Base-by-base conservation (phyloP, 92 coral and sea anemone genomes). In the Phenganax marumi region DNA sequence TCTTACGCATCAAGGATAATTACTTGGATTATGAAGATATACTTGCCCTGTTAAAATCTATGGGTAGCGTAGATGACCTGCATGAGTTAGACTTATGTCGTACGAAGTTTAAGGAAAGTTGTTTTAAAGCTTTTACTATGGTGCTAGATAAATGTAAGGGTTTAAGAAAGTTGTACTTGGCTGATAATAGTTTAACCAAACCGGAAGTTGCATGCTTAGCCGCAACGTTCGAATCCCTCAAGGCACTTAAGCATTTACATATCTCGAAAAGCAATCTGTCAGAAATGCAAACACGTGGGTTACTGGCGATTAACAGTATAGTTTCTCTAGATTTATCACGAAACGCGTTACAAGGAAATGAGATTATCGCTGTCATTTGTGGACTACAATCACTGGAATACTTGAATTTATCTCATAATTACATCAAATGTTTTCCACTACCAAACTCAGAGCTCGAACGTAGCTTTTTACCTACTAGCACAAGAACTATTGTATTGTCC, bases 381-480 rank as follows among this genome's bases (percentile, higher is more conserved):
- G 17, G 43, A 74, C 79, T 74, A 12, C 79, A 74, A 39, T 74
- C 61, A 4, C 62, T 74, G 13, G 79, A 74, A 74, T 61, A 74
- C 52, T 39, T 63, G 26, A 18, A 11, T 12, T 11, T 63, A 39
- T 18, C 16, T 52, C 72, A 66, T 33, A 66, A 66, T 49, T 11
- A 66, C 49, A 25, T 66, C 50, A 66, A 49, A 66, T 66, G 26
- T 66, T 66, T 12, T 12, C 72, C 72, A 10, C 24, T 66, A 33
- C 72, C 72, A 2, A 33, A 24, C 14, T 66, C 24, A 10, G 17
- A 66, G 49, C 8, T 0, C 2, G 13, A 66, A 66, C 49, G n/a
- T 9, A 19, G 24, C 72, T 10, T 6, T 12, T 12, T 66, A 17
- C 25, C 72, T 25, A 21, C 12, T n/a, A 66, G 12, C 72, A 24